phyloP scores from a whole-genome alignment of 2,888 invertebrate genomes.

The Branchipolynoe longqiensis region DNA sequence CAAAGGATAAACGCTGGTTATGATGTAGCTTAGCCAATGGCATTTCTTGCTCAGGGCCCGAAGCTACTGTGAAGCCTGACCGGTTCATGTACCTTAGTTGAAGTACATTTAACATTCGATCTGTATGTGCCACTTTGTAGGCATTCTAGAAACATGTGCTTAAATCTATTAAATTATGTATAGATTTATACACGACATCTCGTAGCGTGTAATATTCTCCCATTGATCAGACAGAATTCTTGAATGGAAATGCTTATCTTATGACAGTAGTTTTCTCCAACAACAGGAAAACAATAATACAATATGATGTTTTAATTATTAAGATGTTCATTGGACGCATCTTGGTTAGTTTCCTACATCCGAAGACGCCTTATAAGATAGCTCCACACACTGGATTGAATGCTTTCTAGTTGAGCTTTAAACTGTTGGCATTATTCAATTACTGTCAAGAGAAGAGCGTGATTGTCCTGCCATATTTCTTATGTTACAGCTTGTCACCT shows the following conservation, averaged over 20 bases:
- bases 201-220: too few relatives aligned
- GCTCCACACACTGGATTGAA: background rate
- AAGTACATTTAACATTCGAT: background rate
- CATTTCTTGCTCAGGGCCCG: conserved; percentile 49
- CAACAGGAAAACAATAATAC: too few relatives aligned
- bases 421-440: background rate
- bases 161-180: background rate
- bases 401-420: conserved; percentile 9
- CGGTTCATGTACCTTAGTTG: background rate
- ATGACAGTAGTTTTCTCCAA: too few relatives aligned
- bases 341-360: background rate
- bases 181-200: background rate
- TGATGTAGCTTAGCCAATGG: conserved; percentile 48
- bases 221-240: too few relatives aligned
- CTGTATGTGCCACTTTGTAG: conserved; percentile 23
- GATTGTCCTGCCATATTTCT: background rate
- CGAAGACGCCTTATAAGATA: conserved; percentile 4
- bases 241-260: too few relatives aligned
- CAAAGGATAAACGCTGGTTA: background rate
- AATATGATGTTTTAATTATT: too few relatives aligned
- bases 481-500: background rate
- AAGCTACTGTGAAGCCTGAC: background rate
- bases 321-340: too few relatives aligned
- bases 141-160: background rate
- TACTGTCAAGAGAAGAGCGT: background rate